Evolutionary conservation across 2,113 vertebrate species (phyloP), one percentile per base, ranked within the genome.

Genomic region (Stegastes partitus): DNA sequence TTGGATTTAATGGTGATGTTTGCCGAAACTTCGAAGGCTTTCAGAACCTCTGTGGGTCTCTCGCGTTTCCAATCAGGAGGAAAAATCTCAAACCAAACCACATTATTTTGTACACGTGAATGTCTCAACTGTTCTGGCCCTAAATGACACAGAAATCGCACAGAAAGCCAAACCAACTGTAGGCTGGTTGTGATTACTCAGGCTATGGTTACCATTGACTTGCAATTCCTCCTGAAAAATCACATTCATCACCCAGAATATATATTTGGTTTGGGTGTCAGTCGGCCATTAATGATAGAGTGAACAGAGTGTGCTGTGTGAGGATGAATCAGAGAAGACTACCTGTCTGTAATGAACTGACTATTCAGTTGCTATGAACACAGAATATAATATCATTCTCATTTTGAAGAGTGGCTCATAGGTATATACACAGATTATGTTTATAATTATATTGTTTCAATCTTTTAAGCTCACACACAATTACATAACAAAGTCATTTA

Each of bases 41-140:
- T 44, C 18, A 18, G 16, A 67, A 28, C 44, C 22, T 11, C n/a
- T 22, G 34, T 16, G 21, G 21, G 14, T 45, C 44, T 45, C 44
- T 45, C 5, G 19, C 19, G n/a, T 39, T 65, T 65, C 10, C 21
- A 66, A 44, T 14, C 45, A 66, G 26, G 34, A 51, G 6, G 45
- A 25, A 54, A 71, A 42, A 56, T 69, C 25, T 69, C 6, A 39
- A 31, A 23, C 56, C 42, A 39, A 51, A 61, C 45, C 45, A 26
- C 11, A 10, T 9, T 26, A 25, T 26, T 53, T 61, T 39, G n/a
- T 14, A n/a, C 0, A 2, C 51, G 34, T 0, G 3, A 53, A 1
- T 26, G 18, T 21, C 34, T 53, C 31, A 28, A 12, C 11, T 6
- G 56, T 49, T 63, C 42, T 50, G 57, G 31, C 31, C 37, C 58